A percentile compares a stretch with the other conserved stretches of the same genome.
phyloP scores from a whole-genome alignment of 2,113 vertebrate species.

The Balaenoptera acutorostrata region DNA sequence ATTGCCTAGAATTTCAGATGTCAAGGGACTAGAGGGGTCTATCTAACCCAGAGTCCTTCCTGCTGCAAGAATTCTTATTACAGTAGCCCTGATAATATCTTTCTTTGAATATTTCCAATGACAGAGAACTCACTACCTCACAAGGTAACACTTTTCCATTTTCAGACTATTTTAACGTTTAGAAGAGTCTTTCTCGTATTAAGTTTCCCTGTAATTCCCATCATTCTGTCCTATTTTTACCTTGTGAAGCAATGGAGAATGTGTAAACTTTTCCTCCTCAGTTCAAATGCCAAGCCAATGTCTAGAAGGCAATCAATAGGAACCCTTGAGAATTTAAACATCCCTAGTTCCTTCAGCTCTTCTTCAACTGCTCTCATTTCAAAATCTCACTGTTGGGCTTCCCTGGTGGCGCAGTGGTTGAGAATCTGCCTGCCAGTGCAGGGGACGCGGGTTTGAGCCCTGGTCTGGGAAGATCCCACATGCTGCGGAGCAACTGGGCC shows the following conservation, averaged over 20 bases:
- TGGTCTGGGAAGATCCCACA: too few relatives aligned
- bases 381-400: neutral
- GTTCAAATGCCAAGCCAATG: neutral
- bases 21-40: neutral
- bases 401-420: too few relatives aligned
- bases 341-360: neutral
- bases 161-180: conserved; percentile 14
- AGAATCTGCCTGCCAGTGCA: too few relatives aligned
- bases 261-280: neutral
- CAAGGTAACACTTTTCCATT: neutral
- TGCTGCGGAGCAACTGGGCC: too few relatives aligned
- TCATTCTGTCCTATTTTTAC: neutral
- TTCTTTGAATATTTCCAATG: neutral
- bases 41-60: neutral
- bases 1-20: conserved; percentile 36
- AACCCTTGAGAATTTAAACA: neutral
- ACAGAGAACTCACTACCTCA: neutral
- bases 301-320: neutral
- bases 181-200: neutral
- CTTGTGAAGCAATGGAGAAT: neutral
- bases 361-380: neutral
- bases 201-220: neutral
- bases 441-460: too few relatives aligned
- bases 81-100: neutral
- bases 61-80: neutral